Evolutionary conservation across 2,797 vertebrate species (phyloP).

Genomic region (Diplodus sargus): DNA sequence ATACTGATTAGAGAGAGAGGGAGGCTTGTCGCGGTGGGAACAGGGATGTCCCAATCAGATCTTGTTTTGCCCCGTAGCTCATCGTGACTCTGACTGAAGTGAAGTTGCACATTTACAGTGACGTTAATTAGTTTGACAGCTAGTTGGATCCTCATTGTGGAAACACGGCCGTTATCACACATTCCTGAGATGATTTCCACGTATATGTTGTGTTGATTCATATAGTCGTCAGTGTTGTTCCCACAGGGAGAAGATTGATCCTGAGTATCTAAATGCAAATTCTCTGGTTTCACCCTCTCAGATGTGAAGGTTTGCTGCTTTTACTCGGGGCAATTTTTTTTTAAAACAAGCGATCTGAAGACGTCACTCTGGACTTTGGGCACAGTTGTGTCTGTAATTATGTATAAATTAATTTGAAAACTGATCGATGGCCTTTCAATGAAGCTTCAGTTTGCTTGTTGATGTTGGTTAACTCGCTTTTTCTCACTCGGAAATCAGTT

Average conservation of each 20-base stretch:
- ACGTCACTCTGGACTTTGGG: neutral
- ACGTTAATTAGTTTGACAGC: neutral
- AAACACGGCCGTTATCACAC: neutral
- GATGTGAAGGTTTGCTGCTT: too few relatives aligned
- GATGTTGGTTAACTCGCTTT: too few relatives aligned
- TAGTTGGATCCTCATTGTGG: neutral
- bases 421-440: neutral
- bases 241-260: too few relatives aligned
- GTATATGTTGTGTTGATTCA: neutral
- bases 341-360: neutral
- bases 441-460: too few relatives aligned
- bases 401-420: neutral
- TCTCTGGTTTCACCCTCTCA: too few relatives aligned
- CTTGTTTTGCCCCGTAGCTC: slow-evolving; percentile 22
- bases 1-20: slow-evolving; percentile 43
- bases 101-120: neutral
- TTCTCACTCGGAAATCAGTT: too few relatives aligned
- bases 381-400: too few relatives aligned
- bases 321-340: too few relatives aligned
- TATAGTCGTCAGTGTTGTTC: too few relatives aligned
- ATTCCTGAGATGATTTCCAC: neutral
- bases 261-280: too few relatives aligned
- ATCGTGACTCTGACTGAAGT: slow-evolving; percentile 8
- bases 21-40: slow-evolving; percentile 24
- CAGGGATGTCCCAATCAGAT: slow-evolving; percentile 7